Percentiles rank a stretch among this genome's conserved stretches.
These are phyloP conservation scores for Lithodes maja DNA, from an alignment of 2,888 invertebrate species.

Conservation along the genomic window DNA sequence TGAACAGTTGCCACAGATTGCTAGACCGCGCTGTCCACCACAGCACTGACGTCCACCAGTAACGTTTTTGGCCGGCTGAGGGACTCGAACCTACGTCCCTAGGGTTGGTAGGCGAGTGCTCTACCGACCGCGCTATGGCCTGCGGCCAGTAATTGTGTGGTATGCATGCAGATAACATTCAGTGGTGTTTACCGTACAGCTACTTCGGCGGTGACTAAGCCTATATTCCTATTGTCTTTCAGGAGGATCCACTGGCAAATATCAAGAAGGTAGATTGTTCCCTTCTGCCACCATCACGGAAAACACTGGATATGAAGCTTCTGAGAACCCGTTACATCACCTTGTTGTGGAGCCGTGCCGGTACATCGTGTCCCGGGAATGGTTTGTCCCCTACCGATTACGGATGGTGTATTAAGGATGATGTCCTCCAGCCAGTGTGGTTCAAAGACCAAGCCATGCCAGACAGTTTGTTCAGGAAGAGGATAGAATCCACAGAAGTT, in stretches of 20 bases:
- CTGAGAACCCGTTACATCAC: background rate
- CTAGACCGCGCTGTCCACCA: no score
- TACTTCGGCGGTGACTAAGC: no score
- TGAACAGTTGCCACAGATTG: no score
- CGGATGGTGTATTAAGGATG: background rate
- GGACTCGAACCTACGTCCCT: no score
- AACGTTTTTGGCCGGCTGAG: no score
- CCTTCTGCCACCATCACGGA: slow-evolving; percentile 12
- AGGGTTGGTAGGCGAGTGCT: no score
- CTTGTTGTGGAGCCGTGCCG: background rate
- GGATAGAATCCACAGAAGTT: no score
- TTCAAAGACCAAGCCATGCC: background rate
- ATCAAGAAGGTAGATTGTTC: slow-evolving; percentile 17
- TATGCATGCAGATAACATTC: no score
- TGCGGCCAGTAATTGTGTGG: no score
- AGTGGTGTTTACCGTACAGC: no score
- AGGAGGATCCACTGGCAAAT: slow-evolving; percentile 28
- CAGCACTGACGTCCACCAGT: no score
- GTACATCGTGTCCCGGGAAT: background rate
- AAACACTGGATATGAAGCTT: slow-evolving; percentile 16
- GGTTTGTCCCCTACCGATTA: slow-evolving; percentile 11
- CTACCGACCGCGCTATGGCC: no score
- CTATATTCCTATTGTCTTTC: background rate
- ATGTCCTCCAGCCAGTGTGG: slow-evolving; percentile 12
- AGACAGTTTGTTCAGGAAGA: background rate